Base-by-base conservation (phyloP, 2,888 invertebrate species). In the Polyploca ridens region DNA sequence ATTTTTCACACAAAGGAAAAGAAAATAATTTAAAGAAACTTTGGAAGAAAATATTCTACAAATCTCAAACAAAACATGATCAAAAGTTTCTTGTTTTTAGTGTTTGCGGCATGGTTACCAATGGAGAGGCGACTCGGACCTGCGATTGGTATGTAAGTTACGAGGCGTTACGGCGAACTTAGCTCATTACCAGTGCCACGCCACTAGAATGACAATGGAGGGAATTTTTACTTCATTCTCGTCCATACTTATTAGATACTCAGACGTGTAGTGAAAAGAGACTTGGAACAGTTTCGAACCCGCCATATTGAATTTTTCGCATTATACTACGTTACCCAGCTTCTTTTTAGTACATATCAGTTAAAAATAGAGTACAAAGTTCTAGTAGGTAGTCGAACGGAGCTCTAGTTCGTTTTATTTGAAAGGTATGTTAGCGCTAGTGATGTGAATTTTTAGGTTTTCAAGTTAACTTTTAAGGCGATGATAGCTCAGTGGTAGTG, bases 101-200 rank as follows among this genome's bases (percentile, higher is more conserved):
- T 89, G 87, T 89, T 84, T 88, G 86, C 80, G 86, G 82, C 79
- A 86, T 88, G 89, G 87, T 90, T 91, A 90, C 87, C 86, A 88
- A 91, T 87, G 84, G 82, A 78, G 69, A 73, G 69, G 71, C 72
- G 71, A 69, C 78, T 77, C 78, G 75, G 80, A 75, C 80, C 76
- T 81, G 82, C 88, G 88, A 92, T 93, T 91, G 91, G 91, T 93
- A 93, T 93, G 93, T 93, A 93, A 91, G 93, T 91, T 89, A 89
- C 89, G 89, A 83, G 88, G 88, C 88, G 88, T 91, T 90, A 91
- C 91, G 83, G 89, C 86, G 88, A 94, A 94, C 92, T 94, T 93
- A 92, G 91, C 93, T 94, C 93, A 94, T 93, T 93, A 93, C 93
- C 87, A 87, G 81, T 77, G 79, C 79, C 82, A 87, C 93, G 93